phyloP scores from a whole-genome alignment of 1,140 invertebrate genomes.

The Hestina assimilis region DNA sequence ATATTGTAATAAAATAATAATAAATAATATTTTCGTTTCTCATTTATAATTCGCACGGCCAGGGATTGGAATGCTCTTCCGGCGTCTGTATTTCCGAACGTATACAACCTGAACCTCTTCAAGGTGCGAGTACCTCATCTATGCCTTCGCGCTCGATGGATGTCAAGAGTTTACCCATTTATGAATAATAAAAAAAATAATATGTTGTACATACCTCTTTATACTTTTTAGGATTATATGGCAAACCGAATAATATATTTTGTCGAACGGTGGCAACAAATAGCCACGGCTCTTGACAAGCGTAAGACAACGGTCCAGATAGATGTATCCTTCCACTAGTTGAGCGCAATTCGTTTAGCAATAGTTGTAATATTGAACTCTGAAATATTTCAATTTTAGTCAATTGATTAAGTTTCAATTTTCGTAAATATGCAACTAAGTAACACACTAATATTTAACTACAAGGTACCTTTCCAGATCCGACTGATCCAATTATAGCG shows the following conservation, averaged over 20 bases:
- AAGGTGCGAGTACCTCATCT: too few species aligned
- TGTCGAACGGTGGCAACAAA: slow-evolving; percentile 85
- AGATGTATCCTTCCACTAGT: slow-evolving; percentile 81
- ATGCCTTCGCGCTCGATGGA: too few species aligned
- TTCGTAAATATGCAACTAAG: background rate
- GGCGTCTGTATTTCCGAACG: too few species aligned
- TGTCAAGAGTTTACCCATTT: too few species aligned
- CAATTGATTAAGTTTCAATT: background rate
- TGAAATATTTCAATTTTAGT: slow-evolving; percentile 42
- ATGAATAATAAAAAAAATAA: too few species aligned
- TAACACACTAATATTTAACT: background rate
- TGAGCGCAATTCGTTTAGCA: slow-evolving; percentile 85
- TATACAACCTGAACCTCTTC: too few species aligned
- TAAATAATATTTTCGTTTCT: background rate
- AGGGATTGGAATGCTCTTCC: too few species aligned
- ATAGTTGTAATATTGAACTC: slow-evolving; percentile 85
- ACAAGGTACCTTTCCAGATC: slow-evolving; percentile 85
- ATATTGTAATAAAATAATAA: background rate
- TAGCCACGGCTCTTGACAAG: slow-evolving; percentile 88
- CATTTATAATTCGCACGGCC: too few species aligned
- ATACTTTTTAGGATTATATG: slow-evolving; percentile 84
- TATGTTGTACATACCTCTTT: slow-evolving; percentile 76
- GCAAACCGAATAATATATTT: slow-evolving; percentile 90
- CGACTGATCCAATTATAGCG: slow-evolving; percentile 88
- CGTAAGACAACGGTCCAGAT: slow-evolving; percentile 84